phyloP scores from a whole-genome alignment of 1,140 invertebrate genomes.

The Cydia pomonella region DNA sequence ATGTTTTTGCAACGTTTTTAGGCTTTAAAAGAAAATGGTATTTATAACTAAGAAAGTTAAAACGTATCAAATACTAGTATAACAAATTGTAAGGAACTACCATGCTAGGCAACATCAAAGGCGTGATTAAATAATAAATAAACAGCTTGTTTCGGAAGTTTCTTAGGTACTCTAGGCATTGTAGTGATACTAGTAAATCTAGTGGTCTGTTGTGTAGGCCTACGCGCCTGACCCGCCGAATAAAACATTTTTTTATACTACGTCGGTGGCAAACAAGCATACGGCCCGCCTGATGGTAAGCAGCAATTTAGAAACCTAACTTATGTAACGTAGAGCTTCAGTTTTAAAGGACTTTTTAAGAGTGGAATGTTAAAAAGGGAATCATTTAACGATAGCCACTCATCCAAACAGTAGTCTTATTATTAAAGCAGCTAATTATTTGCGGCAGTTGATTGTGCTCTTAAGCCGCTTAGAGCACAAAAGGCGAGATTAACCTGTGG shows the following conservation, averaged over 20 bases:
- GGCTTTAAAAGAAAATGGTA: too few relatives aligned
- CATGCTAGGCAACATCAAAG: background rate
- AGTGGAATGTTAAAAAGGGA: background rate
- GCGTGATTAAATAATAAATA: slow-evolving; percentile 4
- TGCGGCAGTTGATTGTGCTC: slow-evolving; percentile 6
- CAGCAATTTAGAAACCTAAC: too few relatives aligned
- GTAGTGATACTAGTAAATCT: background rate
- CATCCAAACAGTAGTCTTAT: slow-evolving; percentile 11
- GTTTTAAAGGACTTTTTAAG: background rate
- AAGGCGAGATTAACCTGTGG: slow-evolving; percentile 12
- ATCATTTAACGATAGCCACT: background rate
- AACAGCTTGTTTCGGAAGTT: background rate
- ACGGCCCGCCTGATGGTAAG: too few relatives aligned
- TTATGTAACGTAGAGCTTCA: background rate
- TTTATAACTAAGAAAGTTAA: too few relatives aligned
- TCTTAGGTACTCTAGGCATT: background rate
- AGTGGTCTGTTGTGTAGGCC: background rate
- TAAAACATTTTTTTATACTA: too few relatives aligned
- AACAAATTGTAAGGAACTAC: background rate
- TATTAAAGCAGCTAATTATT: slow-evolving; percentile 9
- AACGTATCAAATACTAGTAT: background rate
- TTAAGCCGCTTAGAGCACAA: background rate
- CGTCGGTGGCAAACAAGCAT: background rate
- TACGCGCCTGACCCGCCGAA: background rate
- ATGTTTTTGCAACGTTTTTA: too few relatives aligned